These are phyloP conservation scores for Muscicapa striata DNA, from an alignment of 2,797 vertebrate genomes.

Conservation along the genomic window DNA sequence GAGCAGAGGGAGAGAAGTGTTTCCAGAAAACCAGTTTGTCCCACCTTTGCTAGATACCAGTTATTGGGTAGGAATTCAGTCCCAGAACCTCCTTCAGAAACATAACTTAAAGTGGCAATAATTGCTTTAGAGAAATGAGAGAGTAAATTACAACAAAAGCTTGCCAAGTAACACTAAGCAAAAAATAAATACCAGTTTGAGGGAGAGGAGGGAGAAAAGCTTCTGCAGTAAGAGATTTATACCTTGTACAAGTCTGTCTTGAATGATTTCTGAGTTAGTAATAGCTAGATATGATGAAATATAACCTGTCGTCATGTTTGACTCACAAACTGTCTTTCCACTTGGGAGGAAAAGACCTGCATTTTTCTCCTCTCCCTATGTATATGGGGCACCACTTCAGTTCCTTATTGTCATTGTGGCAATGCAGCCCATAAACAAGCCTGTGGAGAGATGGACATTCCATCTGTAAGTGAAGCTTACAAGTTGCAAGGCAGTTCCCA, in stretches of 20 bases:
- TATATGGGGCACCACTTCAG: background rate
- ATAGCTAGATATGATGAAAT: background rate
- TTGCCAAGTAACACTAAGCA: background rate
- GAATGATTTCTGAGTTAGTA: background rate
- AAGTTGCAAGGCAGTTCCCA: background rate
- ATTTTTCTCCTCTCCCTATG: background rate
- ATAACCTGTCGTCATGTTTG: background rate
- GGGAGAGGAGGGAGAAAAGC: background rate
- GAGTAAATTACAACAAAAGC: background rate
- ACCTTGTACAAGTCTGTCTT: background rate
- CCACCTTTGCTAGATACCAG: background rate
- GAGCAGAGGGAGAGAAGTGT: background rate
- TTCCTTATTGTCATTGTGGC: background rate
- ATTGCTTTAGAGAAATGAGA: background rate
- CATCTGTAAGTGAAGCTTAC: background rate
- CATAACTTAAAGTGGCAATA: background rate
- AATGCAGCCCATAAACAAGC: background rate
- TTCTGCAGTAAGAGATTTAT: background rate
- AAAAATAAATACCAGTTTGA: background rate
- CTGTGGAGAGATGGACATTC: background rate
- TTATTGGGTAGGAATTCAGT: background rate
- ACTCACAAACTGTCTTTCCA: background rate
- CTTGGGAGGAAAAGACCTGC: background rate
- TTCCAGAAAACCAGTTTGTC: background rate
- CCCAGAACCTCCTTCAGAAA: background rate